Evolutionary conservation across 2,888 invertebrate genomes (phyloP).

Genomic region (Cheilosia soror): DNA sequence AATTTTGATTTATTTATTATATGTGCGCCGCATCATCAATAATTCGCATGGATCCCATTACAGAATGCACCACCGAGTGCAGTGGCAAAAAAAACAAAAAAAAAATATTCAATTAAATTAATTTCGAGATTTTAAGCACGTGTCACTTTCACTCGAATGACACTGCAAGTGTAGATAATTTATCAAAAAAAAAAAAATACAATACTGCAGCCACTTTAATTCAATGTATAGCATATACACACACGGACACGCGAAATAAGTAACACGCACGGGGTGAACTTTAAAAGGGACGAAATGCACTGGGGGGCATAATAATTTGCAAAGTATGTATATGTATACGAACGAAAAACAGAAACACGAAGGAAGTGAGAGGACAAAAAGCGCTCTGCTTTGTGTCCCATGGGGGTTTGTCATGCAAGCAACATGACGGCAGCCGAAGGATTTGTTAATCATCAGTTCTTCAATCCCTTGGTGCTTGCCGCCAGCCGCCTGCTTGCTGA

Average conservation of each 20-base stretch:
- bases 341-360: constrained; percentile 13
- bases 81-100: constrained; percentile 32
- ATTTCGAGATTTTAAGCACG: constrained; percentile 71
- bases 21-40: constrained; percentile 50
- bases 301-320: constrained; percentile 12
- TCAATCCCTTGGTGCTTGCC: constrained; percentile 23
- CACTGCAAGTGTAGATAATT: constrained; percentile 69
- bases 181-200: constrained; percentile 38
- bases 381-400: constrained; percentile 50
- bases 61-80: constrained; percentile 13
- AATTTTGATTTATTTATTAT: constrained; percentile 69
- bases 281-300: constrained; percentile 26
- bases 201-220: constrained; percentile 34
- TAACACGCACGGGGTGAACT: constrained; percentile 53
- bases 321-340: constrained; percentile 10
- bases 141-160: constrained; percentile 70
- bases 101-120: constrained; percentile 60
- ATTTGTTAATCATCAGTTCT: constrained; percentile 63
- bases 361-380: constrained; percentile 34
- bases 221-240: constrained; percentile 25
- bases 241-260: constrained; percentile 10
- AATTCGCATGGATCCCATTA: constrained; percentile 57
- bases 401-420: constrained; percentile 52
- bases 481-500: not conserved
- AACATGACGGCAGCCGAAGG: constrained; percentile 44